A percentile compares a stretch with the other conserved stretches of the same genome.
Conservation (phyloP, 2,797 vertebrate genomes). For the Gymnothorax javanicus region DNA sequence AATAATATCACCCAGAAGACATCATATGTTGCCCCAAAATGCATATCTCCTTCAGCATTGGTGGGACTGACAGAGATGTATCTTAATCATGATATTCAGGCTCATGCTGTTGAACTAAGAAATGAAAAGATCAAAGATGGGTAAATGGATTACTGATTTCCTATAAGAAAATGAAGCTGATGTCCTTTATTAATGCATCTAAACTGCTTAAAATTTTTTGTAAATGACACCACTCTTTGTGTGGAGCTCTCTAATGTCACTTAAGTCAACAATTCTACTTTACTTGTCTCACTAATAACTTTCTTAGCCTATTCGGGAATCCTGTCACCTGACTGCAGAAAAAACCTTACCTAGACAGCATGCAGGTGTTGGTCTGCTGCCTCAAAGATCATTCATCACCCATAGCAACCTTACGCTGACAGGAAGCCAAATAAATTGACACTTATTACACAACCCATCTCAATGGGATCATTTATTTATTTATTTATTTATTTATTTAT, state of each 20-base stretch:
- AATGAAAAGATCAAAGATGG: not conserved
- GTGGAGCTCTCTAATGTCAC: not conserved
- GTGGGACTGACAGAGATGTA: too few relatives aligned
- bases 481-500: not conserved
- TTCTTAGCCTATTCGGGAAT: slow-evolving; percentile 27
- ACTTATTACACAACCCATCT: slow-evolving; percentile 5
- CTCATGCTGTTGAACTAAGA: not conserved
- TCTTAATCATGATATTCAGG: not conserved
- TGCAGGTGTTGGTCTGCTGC: slow-evolving; percentile 7
- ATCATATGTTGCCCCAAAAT: too few relatives aligned
- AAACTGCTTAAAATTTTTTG: slow-evolving; percentile 11
- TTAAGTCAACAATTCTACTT: not conserved
- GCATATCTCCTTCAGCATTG: too few relatives aligned
- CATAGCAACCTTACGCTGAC: slow-evolving; percentile 3
- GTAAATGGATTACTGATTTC: not conserved
- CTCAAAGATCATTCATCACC: slow-evolving; percentile 1
- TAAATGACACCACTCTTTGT: not conserved
- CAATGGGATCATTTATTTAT: slow-evolving; percentile 14
- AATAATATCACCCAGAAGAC: too few relatives aligned
- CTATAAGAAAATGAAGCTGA: not conserved
- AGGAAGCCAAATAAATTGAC: slow-evolving; percentile 22
- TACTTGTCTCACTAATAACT: slow-evolving; percentile 26
- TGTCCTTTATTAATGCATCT: not conserved
- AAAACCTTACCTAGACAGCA: slow-evolving; percentile 1
- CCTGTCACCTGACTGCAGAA: slow-evolving; percentile 9